A percentile compares a stretch with the other conserved stretches of the same genome.
Conservation (phyloP, 2,113 vertebrate genomes). For the human region DNA sequence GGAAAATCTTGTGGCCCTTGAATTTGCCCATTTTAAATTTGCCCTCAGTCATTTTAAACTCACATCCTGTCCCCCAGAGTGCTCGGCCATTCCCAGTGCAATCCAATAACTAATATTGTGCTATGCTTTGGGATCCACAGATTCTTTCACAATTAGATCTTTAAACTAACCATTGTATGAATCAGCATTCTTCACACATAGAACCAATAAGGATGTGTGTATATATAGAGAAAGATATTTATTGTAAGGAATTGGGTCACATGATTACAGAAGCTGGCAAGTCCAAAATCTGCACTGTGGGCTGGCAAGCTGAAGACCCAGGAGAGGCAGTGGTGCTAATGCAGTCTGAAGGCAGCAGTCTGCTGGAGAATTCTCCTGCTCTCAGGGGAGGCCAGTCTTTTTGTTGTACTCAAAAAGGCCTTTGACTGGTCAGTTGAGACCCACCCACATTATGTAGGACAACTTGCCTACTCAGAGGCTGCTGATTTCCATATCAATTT, state of each 20-base stretch:
- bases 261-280: neutral
- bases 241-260: neutral
- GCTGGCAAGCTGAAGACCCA: neutral
- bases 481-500: neutral
- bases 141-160: neutral
- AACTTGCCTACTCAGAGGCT: neutral
- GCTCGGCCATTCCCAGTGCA: neutral
- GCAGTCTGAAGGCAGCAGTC: neutral
- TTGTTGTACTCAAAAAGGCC: neutral
- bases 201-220: neutral
- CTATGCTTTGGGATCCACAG: neutral
- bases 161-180: neutral
- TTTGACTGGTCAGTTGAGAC: neutral
- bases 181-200: neutral
- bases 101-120: neutral
- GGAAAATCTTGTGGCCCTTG: conserved; percentile 45
- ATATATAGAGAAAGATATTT: neutral
- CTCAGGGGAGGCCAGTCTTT: neutral
- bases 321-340: neutral
- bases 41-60: neutral
- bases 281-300: neutral
- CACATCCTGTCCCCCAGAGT: conserved; percentile 22
- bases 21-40: conserved; percentile 43
- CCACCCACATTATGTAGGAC: neutral
- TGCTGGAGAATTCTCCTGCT: neutral